Base-by-base conservation (phyloP, 2,797 vertebrate genomes). In the Poecilia gillii region DNA sequence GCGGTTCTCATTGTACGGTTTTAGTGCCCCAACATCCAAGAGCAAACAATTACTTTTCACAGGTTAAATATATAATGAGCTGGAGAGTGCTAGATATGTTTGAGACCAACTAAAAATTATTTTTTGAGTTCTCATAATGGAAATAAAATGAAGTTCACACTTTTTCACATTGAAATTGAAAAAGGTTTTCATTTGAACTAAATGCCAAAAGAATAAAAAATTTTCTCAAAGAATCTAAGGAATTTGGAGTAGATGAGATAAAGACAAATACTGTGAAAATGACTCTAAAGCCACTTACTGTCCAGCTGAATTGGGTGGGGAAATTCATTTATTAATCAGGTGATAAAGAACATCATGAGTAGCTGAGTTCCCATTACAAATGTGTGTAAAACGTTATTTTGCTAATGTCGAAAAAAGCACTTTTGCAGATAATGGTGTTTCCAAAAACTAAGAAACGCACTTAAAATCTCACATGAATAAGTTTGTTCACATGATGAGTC, bases 1-100 rank as follows among this genome's bases (percentile, higher is more conserved):
- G 36, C 77, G 84, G 84, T 73, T 85, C 47, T 81, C 72, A 74
- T 41, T 84, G 43, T 81, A 45, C n/a, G 57, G n/a, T 51, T 83
- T 77, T 72, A 77, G 71, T 72, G 59, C 66, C 75, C 55, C n/a
- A n/a, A 55, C 47, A 68, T 73, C 6, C 31, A 72, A 23, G 1
- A 33, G 31, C 8, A 57, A 70, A 72, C 59, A 4, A n/a, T 8
- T 18, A 31, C 55, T 68, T 78, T 71, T 47, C 74, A 73, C 46
- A 72, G 3, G 59, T 66, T 23, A 28, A 14, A 59, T 51, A 7
- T 51, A 3, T 51, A 51, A 23, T 7, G 6, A 51, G 49, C 23
- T n/a, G 39, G 5, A 53, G 57, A 49, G 45, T 33, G 43, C 9
- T 33, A 28, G 14, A 12, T 47, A 28, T 7, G 18, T 41, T 53